Evolutionary conservation across 2,888 invertebrate genomes (phyloP).

Genomic region (Baccha elongata): DNA sequence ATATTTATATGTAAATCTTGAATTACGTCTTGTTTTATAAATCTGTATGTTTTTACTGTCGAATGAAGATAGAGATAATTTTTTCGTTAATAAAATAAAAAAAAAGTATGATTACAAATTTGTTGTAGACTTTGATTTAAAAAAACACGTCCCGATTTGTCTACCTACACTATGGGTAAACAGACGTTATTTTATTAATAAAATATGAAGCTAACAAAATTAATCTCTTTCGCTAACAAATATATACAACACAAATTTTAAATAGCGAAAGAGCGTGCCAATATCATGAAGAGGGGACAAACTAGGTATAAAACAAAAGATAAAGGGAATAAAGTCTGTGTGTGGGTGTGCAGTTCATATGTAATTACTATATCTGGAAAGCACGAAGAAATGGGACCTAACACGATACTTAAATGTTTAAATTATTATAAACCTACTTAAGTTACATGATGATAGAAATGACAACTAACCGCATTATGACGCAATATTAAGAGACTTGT

Average conservation of each 20-base stretch:
- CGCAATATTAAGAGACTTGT: constrained; percentile 82
- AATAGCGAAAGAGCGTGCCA: constrained; percentile 23
- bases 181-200: constrained; percentile 5
- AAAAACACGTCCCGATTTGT: constrained; percentile 8
- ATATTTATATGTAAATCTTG: constrained; percentile 18
- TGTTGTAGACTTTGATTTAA: not conserved
- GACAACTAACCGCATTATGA: constrained; percentile 77
- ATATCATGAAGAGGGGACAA: constrained; percentile 5
- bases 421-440: constrained; percentile 71
- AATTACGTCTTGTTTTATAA: constrained; percentile 32
- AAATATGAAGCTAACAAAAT: constrained; percentile 16
- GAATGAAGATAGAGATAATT: constrained; percentile 29
- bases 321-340: constrained; percentile 1
- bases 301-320: constrained; percentile 41
- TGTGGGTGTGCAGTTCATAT: constrained; percentile 5
- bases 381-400: constrained; percentile 51
- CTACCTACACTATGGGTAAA: constrained; percentile 48
- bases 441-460: constrained; percentile 71
- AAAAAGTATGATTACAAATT: constrained; percentile 28
- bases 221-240: constrained; percentile 41
- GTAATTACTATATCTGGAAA: constrained; percentile 29
- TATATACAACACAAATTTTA: constrained; percentile 66
- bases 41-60: constrained; percentile 6
- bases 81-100: constrained; percentile 36
- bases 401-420: constrained; percentile 62